phyloP scores from a whole-genome alignment of 2,113 vertebrate species.

The Maccullochella peelii region DNA sequence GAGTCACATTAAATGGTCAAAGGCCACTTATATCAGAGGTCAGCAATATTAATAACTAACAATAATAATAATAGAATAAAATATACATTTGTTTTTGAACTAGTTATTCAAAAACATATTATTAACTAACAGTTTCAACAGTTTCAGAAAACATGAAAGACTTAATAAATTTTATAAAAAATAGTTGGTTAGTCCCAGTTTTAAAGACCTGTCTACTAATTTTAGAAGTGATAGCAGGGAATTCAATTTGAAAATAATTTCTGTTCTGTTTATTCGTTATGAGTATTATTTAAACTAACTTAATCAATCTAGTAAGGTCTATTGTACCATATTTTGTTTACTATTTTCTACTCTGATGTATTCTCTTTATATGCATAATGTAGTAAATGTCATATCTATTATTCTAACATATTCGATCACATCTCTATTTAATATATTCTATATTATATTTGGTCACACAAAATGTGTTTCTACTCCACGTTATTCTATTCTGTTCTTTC shows the following conservation, averaged over 20 bases:
- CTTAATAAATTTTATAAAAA: background rate
- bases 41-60: background rate
- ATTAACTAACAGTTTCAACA: background rate
- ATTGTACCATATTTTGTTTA: background rate
- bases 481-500: background rate
- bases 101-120: too few species aligned
- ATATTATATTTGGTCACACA: background rate
- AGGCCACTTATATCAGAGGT: constrained; percentile 27
- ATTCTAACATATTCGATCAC: background rate
- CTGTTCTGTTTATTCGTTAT: background rate
- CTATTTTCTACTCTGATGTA: background rate
- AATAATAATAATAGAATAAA: background rate
- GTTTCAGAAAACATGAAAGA: background rate
- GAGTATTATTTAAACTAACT: background rate
- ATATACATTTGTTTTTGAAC: rapidly evolving
- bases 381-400: background rate
- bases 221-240: background rate
- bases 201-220: background rate
- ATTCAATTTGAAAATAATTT: background rate
- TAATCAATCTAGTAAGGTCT: background rate
- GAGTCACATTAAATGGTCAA: constrained; percentile 35
- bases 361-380: background rate
- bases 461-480: background rate
- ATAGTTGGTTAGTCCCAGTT: background rate
- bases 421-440: background rate